Percentiles rank a stretch among this genome's conserved stretches.
Evolutionary conservation across 2,888 invertebrate species (phyloP).

Genomic region (Harpagoxenus sublaevis): DNA sequence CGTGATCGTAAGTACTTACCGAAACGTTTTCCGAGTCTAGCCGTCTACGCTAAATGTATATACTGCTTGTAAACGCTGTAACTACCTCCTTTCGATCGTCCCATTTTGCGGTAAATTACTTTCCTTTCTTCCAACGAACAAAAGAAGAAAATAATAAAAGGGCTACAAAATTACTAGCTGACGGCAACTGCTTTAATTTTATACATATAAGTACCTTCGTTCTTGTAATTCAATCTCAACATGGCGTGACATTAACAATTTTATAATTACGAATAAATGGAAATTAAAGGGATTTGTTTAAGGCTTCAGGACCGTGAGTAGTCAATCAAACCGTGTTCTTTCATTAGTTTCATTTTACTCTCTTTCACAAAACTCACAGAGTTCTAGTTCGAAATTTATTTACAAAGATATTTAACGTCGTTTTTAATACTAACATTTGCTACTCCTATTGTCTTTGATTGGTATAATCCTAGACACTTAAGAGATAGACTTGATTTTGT

Average conservation of each 20-base stretch:
- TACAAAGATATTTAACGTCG: slow-evolving; percentile 43
- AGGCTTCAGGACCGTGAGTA: not conserved
- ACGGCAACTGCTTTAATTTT: not conserved
- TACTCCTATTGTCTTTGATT: slow-evolving; percentile 20
- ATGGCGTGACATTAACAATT: too few species aligned
- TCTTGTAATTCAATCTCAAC: not conserved
- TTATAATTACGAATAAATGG: not conserved
- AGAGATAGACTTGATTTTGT: slow-evolving; percentile 17
- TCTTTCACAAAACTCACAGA: slow-evolving; percentile 44
- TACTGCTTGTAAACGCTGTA: slow-evolving; percentile 22
- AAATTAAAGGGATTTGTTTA: slow-evolving; percentile 10
- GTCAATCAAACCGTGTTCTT: not conserved
- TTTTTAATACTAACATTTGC: slow-evolving; percentile 35
- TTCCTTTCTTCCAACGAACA: slow-evolving; percentile 15
- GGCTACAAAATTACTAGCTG: not conserved
- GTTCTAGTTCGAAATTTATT: slow-evolving; percentile 45
- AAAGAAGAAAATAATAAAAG: slow-evolving; percentile 28
- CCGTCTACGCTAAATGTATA: slow-evolving; percentile 20
- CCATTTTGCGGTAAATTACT: slow-evolving; percentile 28
- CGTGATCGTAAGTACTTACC: not conserved
- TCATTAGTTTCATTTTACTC: slow-evolving; percentile 32
- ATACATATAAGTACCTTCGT: not conserved
- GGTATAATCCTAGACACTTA: slow-evolving; percentile 22
- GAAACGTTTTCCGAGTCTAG: slow-evolving; percentile 20
- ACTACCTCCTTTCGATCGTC: slow-evolving; percentile 15